Evolutionary conservation across 2,113 vertebrate species (phyloP).

Genomic region (Indri indri): DNA sequence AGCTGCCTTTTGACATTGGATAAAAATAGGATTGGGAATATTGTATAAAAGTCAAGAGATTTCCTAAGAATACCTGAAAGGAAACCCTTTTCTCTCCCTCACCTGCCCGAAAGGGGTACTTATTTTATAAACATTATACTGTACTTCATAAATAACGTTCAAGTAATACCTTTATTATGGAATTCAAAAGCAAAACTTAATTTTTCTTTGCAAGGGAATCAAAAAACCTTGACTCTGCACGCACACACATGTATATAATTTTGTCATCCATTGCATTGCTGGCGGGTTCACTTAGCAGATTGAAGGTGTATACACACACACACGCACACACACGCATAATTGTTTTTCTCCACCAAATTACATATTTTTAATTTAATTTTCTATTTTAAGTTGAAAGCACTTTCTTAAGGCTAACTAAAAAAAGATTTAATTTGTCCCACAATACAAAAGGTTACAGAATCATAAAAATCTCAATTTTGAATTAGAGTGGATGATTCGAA

Average conservation of each 20-base stretch:
- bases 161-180: not conserved
- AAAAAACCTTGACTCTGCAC: not conserved
- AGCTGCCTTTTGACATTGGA: not conserved
- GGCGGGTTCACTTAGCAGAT: not conserved
- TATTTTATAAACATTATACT: not conserved
- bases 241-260: not conserved
- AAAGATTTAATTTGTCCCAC: not conserved
- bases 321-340: not conserved
- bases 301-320: not conserved
- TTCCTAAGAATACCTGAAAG: not conserved
- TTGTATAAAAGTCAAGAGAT: not conserved
- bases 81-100: not conserved
- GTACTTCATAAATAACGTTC: not conserved
- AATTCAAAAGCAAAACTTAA: not conserved
- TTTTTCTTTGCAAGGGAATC: constrained; percentile 15
- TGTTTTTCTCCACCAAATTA: not conserved
- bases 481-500: constrained; percentile 2
- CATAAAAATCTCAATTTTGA: not conserved
- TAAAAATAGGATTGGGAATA: not conserved
- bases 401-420: not conserved
- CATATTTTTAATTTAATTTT: not conserved
- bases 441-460: constrained; percentile 17
- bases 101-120: not conserved
- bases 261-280: not conserved
- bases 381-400: not conserved